Base-by-base conservation (phyloP, 2,888 invertebrate species). In the Melinopterus prodromus region DNA sequence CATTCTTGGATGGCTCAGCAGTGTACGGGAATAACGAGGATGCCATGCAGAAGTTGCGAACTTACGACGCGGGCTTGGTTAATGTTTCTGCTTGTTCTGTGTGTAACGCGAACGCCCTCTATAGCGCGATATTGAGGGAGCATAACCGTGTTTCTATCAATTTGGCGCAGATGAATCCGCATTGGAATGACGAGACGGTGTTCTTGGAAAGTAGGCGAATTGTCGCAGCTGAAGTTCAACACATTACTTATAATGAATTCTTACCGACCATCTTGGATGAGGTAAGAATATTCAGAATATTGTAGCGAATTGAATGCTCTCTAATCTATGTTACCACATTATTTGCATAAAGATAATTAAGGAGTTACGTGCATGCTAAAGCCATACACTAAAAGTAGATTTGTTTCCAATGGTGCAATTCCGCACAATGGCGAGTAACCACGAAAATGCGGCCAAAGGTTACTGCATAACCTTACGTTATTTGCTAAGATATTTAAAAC, bases 201-300 rank as follows among this genome's bases (percentile, higher is more conserved):
- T 97, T 95, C 87, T 89, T 94, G 83, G 96, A 97, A 87, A 91
- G 95, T 3, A 91, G 95, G 77, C 91, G 95, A 75, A 93, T 95
- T 12, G 91, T 96, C 12, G 93, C 94, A 0, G 95, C 96, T 0
- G 92, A 95, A 87, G 93, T 97, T 70, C 97, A 97, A 83, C 96
- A 96, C 85, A 94, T 97, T 79, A 96, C 97, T 0, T 94, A 93
- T 87, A 95, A 94, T 85, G 97, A 97, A 87, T 97, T 95, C 89
- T 89, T 96, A 80, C 96, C 96, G 0, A 93, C 94, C 78, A 91
- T 96, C 12, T 88, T 97, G 74, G 96, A 95, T 80, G 92, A 95
- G 91, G 94, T 94, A 88, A 90, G 89, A 81, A 38, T 79, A 9
- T 79, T 2, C 26, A 16, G 76, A n/a, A n/a, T n/a, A n/a, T 36